Conservation (phyloP, 2,888 invertebrate genomes). For the Colostygia pectinataria region DNA sequence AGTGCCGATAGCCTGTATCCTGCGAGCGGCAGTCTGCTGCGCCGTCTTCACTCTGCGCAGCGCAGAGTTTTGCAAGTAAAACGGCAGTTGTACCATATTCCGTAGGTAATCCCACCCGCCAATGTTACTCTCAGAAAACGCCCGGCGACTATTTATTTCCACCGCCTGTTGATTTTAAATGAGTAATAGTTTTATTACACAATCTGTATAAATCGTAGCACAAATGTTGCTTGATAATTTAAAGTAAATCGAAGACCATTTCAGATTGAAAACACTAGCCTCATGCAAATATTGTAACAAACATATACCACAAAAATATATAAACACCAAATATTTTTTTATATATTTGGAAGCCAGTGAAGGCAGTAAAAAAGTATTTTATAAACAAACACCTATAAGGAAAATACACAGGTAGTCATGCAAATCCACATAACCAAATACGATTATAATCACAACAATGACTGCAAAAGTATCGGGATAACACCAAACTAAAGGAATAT, state of each 20-base stretch:
- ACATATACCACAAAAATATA: slow-evolving; percentile 1
- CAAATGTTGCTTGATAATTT: too few relatives aligned
- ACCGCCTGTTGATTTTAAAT: slow-evolving; percentile 88
- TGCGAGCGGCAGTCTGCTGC: slow-evolving; percentile 87
- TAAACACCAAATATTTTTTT: background rate
- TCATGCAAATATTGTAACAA: slow-evolving; percentile 22
- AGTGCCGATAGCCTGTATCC: slow-evolving; percentile 73
- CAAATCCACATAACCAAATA: slow-evolving; percentile 30
- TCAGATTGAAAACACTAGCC: slow-evolving; percentile 15
- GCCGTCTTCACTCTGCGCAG: slow-evolving; percentile 94
- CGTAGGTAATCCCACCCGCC: slow-evolving; percentile 97
- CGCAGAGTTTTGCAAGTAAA: slow-evolving; percentile 98
- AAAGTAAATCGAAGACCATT: background rate
- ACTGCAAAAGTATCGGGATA: slow-evolving; percentile 40
- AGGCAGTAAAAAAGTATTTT: background rate
- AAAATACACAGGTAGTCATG: slow-evolving; percentile 16
- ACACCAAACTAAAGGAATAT: slow-evolving; percentile 50
- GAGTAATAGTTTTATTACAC: background rate
- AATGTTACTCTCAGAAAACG: slow-evolving; percentile 95
- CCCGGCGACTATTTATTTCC: slow-evolving; percentile 92
- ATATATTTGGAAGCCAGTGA: background rate
- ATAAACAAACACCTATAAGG: slow-evolving; percentile 10
- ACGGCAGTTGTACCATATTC: slow-evolving; percentile 98
- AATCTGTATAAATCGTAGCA: too few relatives aligned
- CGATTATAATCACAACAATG: slow-evolving; percentile 45